Percentiles rank a stretch among this genome's conserved stretches.
Conservation (phyloP, 2,888 invertebrate species). For the Spicauda simplicius region DNA sequence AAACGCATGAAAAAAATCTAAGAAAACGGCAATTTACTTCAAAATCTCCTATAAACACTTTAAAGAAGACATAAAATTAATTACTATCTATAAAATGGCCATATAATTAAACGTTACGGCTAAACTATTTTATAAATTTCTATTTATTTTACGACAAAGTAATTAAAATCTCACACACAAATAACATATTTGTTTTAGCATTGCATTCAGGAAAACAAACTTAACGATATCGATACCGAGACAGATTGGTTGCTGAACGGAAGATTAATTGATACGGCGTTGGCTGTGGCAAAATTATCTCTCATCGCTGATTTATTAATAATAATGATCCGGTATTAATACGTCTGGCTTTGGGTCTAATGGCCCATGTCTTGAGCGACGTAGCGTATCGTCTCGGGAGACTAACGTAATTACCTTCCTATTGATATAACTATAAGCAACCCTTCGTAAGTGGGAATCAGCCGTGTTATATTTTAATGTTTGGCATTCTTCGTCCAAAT, state of each 20-base stretch:
- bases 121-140: too few relatives aligned
- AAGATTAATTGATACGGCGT: slow-evolving; percentile 35
- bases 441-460: slow-evolving; percentile 26
- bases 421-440: slow-evolving; percentile 32
- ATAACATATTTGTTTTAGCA: neutral
- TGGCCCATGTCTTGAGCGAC: slow-evolving; percentile 56
- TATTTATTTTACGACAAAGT: neutral
- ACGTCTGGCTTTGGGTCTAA: slow-evolving; percentile 58
- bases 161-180: neutral
- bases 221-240: slow-evolving; percentile 22
- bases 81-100: too few relatives aligned
- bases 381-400: slow-evolving; percentile 49
- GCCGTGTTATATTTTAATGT: neutral
- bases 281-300: slow-evolving; percentile 40
- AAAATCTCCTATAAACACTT: too few relatives aligned
- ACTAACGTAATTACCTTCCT: slow-evolving; percentile 36
- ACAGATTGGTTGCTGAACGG: slow-evolving; percentile 29
- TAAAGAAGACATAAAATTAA: too few relatives aligned
- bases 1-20: too few relatives aligned
- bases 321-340: slow-evolving; percentile 68
- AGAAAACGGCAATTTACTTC: too few relatives aligned
- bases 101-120: too few relatives aligned
- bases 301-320: slow-evolving; percentile 65
- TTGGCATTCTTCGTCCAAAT: too few relatives aligned
- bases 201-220: slow-evolving; percentile 10